phyloP scores from a whole-genome alignment of 2,113 vertebrate species.

The Sitta europaea region DNA sequence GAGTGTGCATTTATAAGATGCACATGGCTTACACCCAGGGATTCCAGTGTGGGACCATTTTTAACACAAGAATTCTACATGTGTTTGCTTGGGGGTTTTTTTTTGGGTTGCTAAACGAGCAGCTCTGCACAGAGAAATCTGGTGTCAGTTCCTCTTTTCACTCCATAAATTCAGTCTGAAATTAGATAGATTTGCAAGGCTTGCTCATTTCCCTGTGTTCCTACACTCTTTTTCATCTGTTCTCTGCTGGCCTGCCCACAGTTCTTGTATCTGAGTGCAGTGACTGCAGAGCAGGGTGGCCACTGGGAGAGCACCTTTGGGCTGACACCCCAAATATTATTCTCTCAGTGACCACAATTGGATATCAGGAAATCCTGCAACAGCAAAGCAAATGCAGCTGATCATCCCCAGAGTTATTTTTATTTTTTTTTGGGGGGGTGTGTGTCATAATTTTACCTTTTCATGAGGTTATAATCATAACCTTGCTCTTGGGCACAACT shows the following conservation, averaged over 20 bases:
- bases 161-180: background rate
- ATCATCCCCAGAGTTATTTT: background rate
- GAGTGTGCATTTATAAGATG: background rate
- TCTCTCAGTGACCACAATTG: background rate
- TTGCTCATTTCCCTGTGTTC: background rate
- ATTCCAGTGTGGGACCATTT: background rate
- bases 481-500: background rate
- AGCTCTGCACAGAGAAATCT: background rate
- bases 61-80: background rate
- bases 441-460: background rate
- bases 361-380: rapidly evolving
- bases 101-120: background rate
- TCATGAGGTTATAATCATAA: background rate
- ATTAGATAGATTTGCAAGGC: background rate
- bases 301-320: background rate
- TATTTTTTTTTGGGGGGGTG: rapidly evolving
- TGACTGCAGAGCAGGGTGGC: background rate
- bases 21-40: background rate
- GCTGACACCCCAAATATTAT: background rate
- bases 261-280: background rate
- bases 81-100: background rate
- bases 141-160: background rate
- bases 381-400: background rate
- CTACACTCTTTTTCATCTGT: background rate
- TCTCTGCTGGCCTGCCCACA: background rate